Conservation (phyloP, 2,797 vertebrate species). For the Neomorphus geoffroyi region DNA sequence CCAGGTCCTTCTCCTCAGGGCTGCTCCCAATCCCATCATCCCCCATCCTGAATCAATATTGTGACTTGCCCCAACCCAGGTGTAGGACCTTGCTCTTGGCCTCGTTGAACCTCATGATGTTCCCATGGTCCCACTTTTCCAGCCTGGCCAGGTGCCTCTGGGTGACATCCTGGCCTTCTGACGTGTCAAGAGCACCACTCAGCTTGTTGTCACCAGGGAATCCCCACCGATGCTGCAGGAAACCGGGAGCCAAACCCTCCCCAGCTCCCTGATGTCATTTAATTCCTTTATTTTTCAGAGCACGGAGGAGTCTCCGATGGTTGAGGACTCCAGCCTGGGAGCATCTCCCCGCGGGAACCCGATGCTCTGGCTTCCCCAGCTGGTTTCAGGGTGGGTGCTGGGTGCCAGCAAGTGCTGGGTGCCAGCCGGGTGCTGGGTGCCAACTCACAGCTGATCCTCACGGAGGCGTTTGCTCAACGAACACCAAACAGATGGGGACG, state of each 20-base stretch:
- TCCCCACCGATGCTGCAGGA: not conserved
- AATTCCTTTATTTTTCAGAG: not conserved
- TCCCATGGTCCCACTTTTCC: too few relatives aligned
- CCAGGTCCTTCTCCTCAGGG: too few relatives aligned
- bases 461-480: not conserved
- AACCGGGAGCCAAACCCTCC: too few relatives aligned
- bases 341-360: not conserved
- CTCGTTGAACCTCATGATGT: too few relatives aligned
- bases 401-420: not conserved
- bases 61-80: too few relatives aligned
- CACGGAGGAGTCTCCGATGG: not conserved
- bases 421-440: not conserved
- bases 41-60: too few relatives aligned
- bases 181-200: too few relatives aligned
- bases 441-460: not conserved
- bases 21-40: too few relatives aligned
- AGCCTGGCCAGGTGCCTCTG: too few relatives aligned
- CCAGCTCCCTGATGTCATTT: rapidly evolving
- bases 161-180: too few relatives aligned
- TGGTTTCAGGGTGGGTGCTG: not conserved
- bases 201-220: not conserved
- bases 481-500: not conserved
- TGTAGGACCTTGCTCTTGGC: too few relatives aligned
- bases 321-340: rapidly evolving
- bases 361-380: not conserved